Conservation (phyloP, 92 coral and sea anemone genomes). For the Umimayanthus kanabou region DNA sequence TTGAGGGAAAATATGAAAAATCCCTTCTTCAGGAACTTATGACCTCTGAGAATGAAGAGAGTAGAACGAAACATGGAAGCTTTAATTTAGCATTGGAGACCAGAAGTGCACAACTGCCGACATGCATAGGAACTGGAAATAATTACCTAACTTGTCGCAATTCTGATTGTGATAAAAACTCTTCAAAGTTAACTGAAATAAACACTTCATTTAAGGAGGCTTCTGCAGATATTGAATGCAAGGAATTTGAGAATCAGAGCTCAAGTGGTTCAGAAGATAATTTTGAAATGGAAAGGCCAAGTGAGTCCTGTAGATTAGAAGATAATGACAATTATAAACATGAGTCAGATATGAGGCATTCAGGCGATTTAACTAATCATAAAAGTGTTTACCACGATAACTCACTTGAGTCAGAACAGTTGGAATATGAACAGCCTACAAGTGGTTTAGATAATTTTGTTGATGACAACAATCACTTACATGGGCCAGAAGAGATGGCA, state of each 20-base stretch:
- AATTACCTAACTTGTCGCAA: not conserved
- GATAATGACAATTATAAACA: not conserved
- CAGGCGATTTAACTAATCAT: not conserved
- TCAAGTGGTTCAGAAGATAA: not conserved
- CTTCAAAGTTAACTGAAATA: not conserved
- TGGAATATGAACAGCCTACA: not conserved
- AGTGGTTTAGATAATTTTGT: not conserved
- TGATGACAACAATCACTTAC: not conserved
- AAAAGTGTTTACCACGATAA: not conserved
- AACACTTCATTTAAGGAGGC: not conserved
- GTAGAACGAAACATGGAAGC: not conserved
- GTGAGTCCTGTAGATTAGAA: not conserved
- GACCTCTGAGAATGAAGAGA: not conserved
- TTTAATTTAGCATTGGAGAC: not conserved
- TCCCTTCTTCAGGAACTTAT: conserved; percentile 1
- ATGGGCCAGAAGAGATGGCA: not conserved
- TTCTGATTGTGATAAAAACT: not conserved
- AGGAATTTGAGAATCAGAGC: not conserved
- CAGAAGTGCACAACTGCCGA: not conserved
- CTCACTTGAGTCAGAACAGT: not conserved
- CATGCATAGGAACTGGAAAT: not conserved
- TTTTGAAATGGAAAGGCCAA: not conserved
- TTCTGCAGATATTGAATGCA: not conserved
- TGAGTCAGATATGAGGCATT: not conserved
- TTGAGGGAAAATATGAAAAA: conserved; percentile 11